phyloP scores from a whole-genome alignment of 2,797 vertebrate species.

The Halcyon chelicuti region DNA sequence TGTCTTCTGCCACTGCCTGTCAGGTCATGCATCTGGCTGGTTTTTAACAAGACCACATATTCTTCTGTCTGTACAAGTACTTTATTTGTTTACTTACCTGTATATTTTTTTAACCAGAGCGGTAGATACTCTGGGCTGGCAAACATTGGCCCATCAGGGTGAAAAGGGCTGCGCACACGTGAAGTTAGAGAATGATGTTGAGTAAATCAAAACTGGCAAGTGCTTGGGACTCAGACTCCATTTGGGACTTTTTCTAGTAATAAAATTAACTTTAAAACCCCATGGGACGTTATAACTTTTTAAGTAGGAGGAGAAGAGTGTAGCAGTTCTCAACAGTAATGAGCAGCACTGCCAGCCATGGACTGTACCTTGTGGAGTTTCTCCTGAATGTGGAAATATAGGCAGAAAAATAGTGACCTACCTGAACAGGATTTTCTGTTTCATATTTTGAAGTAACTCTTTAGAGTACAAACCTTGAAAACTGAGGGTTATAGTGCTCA shows the following conservation, averaged over 20 bases:
- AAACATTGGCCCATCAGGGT: background rate
- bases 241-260: background rate
- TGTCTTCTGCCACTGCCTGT: background rate
- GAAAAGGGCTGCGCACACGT: background rate
- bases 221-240: background rate
- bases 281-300: background rate
- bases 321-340: background rate
- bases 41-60: background rate
- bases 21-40: background rate
- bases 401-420: background rate
- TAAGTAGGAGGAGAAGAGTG: background rate
- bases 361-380: background rate
- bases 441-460: conserved; percentile 3
- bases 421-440: background rate
- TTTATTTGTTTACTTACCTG: background rate
- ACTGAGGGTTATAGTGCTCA: conserved; percentile 18
- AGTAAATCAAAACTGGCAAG: background rate
- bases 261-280: background rate
- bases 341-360: background rate
- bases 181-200: background rate
- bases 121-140: background rate
- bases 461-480: conserved; percentile 20
- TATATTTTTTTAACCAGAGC: background rate
- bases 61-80: background rate
- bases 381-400: background rate